Evolutionary conservation across 1,140 invertebrate species (phyloP).

Genomic region (Neomicropteryx cornuta): DNA sequence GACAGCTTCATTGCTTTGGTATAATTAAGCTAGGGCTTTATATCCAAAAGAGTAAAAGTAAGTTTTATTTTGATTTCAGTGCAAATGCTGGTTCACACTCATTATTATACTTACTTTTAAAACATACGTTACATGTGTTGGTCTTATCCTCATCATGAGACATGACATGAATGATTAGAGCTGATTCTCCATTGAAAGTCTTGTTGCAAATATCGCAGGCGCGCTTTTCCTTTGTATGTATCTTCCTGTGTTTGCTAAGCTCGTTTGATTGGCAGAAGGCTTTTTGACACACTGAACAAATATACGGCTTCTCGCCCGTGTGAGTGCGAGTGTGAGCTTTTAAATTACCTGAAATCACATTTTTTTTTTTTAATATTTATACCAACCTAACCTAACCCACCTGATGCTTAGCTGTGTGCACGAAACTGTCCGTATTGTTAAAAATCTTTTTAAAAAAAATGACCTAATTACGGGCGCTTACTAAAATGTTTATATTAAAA

Average conservation of each 20-base stretch:
- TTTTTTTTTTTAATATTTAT: background rate
- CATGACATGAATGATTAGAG: conserved; percentile 13
- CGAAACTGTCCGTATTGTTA: too few species aligned
- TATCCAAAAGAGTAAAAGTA: too few species aligned
- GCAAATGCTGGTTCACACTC: too few species aligned
- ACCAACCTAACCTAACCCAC: too few species aligned
- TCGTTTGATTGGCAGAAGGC: conserved; percentile 44
- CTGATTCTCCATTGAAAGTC: conserved; percentile 11
- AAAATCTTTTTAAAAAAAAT: too few species aligned
- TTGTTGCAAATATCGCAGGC: conserved; percentile 14
- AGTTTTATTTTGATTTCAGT: too few species aligned
- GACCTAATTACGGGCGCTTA: too few species aligned
- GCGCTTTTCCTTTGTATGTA: conserved; percentile 12
- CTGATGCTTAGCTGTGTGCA: too few species aligned
- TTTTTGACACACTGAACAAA: conserved; percentile 41
- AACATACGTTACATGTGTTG: conserved; percentile 12
- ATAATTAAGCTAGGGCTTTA: too few species aligned
- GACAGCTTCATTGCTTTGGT: too few species aligned
- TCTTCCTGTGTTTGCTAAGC: conserved; percentile 13
- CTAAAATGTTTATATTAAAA: too few species aligned
- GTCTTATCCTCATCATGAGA: conserved; percentile 14
- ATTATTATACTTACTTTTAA: conserved; percentile 10
- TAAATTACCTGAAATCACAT: conserved; percentile 28
- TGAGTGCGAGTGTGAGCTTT: conserved; percentile 41
- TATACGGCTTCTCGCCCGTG: conserved; percentile 46